Base-by-base conservation (phyloP, 1,140 invertebrate genomes). In the Ephestia elutella region DNA sequence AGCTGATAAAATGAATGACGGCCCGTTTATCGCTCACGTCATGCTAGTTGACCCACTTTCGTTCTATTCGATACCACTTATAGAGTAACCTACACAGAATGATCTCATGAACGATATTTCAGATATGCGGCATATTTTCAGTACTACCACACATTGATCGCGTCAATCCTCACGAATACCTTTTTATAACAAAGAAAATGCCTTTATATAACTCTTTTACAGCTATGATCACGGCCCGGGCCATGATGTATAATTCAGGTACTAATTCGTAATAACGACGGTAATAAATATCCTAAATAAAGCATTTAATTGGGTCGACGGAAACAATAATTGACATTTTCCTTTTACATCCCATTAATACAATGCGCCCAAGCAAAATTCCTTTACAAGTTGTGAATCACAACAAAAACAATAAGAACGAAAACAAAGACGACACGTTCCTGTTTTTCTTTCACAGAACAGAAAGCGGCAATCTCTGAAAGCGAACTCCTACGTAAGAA, bases 1-100 rank as follows among this genome's bases (percentile, higher is more conserved):
- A 74, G 84, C 81, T 85, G 80, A 85, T 87, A 82, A n/a, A n/a
- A 85, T 85, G 73, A 80, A 82, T 73, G 72, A 79, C 78, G 78
- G 79, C 77, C 74, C 74, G 69, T 82, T 84, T 82, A 86, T 85
- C 81, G 82, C 75, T 75, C 70, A 78, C 84, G 82, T 86, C 82
- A 85, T 82, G 71, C 77, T 71, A 77, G 71, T 78, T 85, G 85
- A 87, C 85, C 85, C 63, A 87, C 73, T 86, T 87, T 73, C 70
- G 65, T 71, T 59, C 72, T 62, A 82, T 80, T 79, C 81, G 78
- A 84, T 84, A 76, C 71, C 74, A 86, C 79, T 80, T 78, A 81
- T 76, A 80, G 63, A 76, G 56, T 70, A 68, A 66, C 73, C 69
- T 71, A 81, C 75, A 71, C 70, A 60, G 67, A 65, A 71, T 66